Evolutionary conservation across 1,140 invertebrate genomes (phyloP).

Genomic region (Mercenaria mercenaria): DNA sequence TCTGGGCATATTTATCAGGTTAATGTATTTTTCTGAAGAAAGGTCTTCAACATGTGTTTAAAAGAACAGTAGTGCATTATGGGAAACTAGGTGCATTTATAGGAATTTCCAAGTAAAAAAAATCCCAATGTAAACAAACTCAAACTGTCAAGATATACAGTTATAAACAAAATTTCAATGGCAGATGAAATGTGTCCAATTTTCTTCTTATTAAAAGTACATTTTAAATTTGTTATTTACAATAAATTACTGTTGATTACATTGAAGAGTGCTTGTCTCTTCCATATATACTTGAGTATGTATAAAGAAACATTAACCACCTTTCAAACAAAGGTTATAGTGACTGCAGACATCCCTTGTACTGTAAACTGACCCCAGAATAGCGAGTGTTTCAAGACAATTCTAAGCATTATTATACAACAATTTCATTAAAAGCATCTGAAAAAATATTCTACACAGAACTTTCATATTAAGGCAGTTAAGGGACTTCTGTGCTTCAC

Average conservation of each 20-base stretch:
- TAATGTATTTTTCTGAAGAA: neutral
- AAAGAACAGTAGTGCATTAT: slow-evolving; percentile 1
- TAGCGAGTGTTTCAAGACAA: too few relatives aligned
- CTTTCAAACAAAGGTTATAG: too few relatives aligned
- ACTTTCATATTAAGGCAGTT: too few relatives aligned
- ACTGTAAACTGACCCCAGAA: too few relatives aligned
- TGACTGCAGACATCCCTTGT: too few relatives aligned
- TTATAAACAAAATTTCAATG: neutral
- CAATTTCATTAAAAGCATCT: too few relatives aligned
- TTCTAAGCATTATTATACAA: too few relatives aligned
- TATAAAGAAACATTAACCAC: too few relatives aligned
- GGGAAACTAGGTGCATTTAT: neutral
- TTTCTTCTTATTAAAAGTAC: neutral
- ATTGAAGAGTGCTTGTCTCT: neutral
- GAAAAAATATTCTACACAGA: too few relatives aligned
- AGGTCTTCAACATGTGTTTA: neutral
- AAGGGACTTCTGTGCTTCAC: too few relatives aligned
- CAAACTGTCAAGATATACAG: neutral
- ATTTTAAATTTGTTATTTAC: too few relatives aligned
- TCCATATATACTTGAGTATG: too few relatives aligned
- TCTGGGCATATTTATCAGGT: slow-evolving; percentile 8
- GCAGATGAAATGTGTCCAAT: neutral
- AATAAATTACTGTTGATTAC: neutral
- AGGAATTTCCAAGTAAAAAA: neutral
- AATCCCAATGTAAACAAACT: neutral